Evolutionary conservation across 2,113 vertebrate species (phyloP), one percentile per base, ranked within the genome.

Genomic region (Chloebia gouldiae): DNA sequence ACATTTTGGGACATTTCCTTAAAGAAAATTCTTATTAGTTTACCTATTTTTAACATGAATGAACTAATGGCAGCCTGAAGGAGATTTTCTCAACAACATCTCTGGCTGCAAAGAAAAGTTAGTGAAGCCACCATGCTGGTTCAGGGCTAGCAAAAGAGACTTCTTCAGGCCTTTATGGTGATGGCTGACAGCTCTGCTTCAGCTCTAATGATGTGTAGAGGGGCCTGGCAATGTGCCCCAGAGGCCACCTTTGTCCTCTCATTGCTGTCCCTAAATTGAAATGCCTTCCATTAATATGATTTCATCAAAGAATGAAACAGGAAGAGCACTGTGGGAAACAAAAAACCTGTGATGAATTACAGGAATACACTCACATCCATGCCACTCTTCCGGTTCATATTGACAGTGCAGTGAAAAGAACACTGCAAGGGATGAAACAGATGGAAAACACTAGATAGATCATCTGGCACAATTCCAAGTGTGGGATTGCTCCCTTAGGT

Each of bases 401-500:
- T 61, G 81, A 81, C 54, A 64, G 25, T 61, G 40, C 59, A 60
- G 45, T 33, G 23, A 73, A 64, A 88, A 82, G 56, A 24, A 50
- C 39, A 65, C 78, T 88, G 53, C 0, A 11, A 94, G 54, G 18
- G 15, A 30, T 5, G 3, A 33, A 94, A 77, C 75, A 93, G 90
- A 93, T 80, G 92, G 71, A 70, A 56, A 85, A 50, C 37, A 50
- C 31, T 60, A 35, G 66, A 82, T 13, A 76, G 64, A 68, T 92
- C 44, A 79, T 72, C 75, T 86, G 75, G 85, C 33, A 9, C 13
- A 73, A 65, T 60, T 93, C 59, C 81, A 5, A 6, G 18, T 83
- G 68, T 81, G 30, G 37, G 42, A 95, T 40, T 91, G 61, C 61
- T 94, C 81, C 92, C 70, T 93, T 80, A 85, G 66, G 84, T 87